These are phyloP conservation scores for Chloroceryle inda DNA, from an alignment of 2,797 vertebrate genomes.

Conservation along the genomic window DNA sequence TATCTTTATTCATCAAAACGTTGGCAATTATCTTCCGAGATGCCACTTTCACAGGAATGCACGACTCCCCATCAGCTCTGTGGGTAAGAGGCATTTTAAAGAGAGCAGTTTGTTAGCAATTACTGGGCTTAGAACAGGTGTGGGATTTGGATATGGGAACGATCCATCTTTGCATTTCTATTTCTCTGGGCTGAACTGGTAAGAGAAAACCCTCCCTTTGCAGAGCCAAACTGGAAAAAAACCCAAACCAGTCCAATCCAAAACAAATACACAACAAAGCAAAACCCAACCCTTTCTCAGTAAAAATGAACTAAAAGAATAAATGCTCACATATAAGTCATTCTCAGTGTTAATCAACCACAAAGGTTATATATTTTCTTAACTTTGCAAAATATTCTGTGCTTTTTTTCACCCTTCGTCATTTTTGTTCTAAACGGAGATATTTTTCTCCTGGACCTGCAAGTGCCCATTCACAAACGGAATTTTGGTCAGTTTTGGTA, in stretches of 20 bases:
- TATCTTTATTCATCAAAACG: conserved; percentile 71
- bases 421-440: background rate
- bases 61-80: background rate
- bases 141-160: background rate
- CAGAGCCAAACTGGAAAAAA: background rate
- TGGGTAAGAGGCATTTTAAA: conserved; percentile 39
- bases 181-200: background rate
- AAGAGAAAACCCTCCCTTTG: background rate
- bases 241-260: background rate
- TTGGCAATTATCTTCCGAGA: conserved; percentile 40
- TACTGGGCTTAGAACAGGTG: conserved; percentile 17
- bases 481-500: background rate
- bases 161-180: background rate
- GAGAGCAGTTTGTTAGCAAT: conserved; percentile 38
- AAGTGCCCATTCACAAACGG: background rate
- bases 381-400: background rate
- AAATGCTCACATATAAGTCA: background rate
- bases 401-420: background rate
- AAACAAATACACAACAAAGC: background rate
- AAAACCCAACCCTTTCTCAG: background rate
- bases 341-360: background rate
- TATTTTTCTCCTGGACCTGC: background rate
- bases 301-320: background rate
- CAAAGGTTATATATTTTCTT: background rate
- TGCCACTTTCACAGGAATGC: background rate